phyloP scores from a whole-genome alignment of 2,797 vertebrate genomes.

The Lacerta bilineata region DNA sequence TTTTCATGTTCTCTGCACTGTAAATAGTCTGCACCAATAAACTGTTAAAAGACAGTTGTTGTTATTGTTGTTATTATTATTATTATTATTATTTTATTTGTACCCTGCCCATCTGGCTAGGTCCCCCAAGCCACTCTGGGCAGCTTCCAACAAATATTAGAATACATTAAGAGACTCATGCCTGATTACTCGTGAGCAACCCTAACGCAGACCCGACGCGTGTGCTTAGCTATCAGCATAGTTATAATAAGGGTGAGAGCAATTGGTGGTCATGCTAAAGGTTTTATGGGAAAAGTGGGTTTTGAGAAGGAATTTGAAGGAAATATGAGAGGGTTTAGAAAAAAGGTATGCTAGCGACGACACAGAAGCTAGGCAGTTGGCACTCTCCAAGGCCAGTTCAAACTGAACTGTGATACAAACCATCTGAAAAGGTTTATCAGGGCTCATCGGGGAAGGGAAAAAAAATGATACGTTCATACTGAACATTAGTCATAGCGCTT shows the following conservation, averaged over 20 bases:
- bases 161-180: too few species aligned
- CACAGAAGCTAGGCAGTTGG: neutral
- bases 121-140: too few species aligned
- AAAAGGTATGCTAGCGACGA: neutral
- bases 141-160: too few species aligned
- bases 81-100: too few species aligned
- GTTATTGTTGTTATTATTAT: too few species aligned
- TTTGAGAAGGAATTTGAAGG: neutral
- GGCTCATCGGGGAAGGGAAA: neutral
- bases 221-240: neutral
- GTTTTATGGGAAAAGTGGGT: neutral
- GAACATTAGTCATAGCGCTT: neutral
- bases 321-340: neutral
- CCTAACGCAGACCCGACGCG: too few species aligned
- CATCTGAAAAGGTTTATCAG: neutral
- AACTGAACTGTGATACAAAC: neutral
- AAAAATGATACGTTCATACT: neutral
- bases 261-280: neutral
- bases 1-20: too few species aligned
- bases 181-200: too few species aligned
- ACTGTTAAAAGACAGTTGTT: too few species aligned
- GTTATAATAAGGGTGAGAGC: neutral
- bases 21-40: too few species aligned
- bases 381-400: neutral
- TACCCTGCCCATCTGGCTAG: too few species aligned